These are phyloP conservation scores for Drosophila ananassae DNA, from an alignment of 1,140 invertebrate genomes.

Conservation along the genomic window DNA sequence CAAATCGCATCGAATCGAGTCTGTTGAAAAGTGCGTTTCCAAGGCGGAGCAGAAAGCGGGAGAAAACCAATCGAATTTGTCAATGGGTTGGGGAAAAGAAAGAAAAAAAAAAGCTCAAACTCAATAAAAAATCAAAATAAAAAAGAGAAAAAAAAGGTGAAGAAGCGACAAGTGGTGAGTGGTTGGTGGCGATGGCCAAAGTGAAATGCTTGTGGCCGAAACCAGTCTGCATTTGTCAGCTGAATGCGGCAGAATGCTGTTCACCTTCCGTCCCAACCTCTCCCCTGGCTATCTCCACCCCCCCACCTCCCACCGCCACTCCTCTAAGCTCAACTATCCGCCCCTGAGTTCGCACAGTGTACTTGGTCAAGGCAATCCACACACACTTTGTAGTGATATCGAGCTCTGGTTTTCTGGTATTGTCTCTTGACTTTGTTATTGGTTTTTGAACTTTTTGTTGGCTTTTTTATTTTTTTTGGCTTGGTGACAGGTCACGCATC, in stretches of 20 bases:
- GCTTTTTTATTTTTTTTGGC: neutral
- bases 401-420: conserved; percentile 1
- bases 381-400: conserved; percentile 5
- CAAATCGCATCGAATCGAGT: conserved; percentile 34
- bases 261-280: conserved; percentile 17
- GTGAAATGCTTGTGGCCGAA: conserved; percentile 34
- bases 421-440: neutral
- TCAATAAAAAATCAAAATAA: neutral
- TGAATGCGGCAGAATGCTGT: conserved; percentile 30
- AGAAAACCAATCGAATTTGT: conserved; percentile 37
- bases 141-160: neutral
- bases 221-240: conserved; percentile 20
- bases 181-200: conserved; percentile 9
- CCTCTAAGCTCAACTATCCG: neutral
- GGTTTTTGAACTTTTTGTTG: neutral
- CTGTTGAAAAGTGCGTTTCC: conserved; percentile 19
- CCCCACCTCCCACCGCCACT: neutral
- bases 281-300: neutral
- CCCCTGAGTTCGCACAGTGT: conserved; percentile 33
- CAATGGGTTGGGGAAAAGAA: conserved; percentile 25
- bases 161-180: neutral
- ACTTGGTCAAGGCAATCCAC: conserved; percentile 71
- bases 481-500: conserved; percentile 47
- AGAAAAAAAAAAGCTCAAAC: neutral
- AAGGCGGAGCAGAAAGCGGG: conserved; percentile 34